These are phyloP conservation scores for Syrphus vitripennis DNA, from an alignment of 2,888 invertebrate species.

Conservation along the genomic window DNA sequence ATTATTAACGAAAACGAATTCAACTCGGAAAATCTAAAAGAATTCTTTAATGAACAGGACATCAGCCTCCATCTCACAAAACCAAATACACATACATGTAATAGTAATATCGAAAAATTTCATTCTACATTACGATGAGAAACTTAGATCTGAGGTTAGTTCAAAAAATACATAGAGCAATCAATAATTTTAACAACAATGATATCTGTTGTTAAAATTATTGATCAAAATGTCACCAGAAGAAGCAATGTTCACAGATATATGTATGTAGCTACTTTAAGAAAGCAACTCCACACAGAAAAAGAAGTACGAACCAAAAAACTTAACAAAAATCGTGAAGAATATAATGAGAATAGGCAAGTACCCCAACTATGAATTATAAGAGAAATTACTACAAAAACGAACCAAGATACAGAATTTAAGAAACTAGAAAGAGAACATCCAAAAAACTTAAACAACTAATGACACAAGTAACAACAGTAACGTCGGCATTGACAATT, in stretches of 20 bases:
- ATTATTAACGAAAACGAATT: neutral
- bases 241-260: no score
- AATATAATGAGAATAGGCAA: neutral
- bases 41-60: neutral
- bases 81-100: neutral
- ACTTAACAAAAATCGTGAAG: neutral
- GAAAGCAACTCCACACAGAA: neutral
- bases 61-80: neutral
- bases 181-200: neutral
- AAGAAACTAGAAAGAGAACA: conserved; percentile 7
- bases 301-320: neutral
- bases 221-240: neutral
- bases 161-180: neutral
- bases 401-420: neutral
- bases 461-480: no score
- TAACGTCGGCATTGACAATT: no score
- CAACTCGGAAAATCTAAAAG: neutral
- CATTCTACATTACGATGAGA: neutral
- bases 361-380: neutral
- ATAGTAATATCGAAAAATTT: neutral
- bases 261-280: neutral
- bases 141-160: neutral
- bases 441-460: neutral
- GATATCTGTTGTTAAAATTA: no score
- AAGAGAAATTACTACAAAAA: neutral